Evolutionary conservation across 23 tunicate genomes (phyloP).

Genomic region (Ciona savignyi): DNA sequence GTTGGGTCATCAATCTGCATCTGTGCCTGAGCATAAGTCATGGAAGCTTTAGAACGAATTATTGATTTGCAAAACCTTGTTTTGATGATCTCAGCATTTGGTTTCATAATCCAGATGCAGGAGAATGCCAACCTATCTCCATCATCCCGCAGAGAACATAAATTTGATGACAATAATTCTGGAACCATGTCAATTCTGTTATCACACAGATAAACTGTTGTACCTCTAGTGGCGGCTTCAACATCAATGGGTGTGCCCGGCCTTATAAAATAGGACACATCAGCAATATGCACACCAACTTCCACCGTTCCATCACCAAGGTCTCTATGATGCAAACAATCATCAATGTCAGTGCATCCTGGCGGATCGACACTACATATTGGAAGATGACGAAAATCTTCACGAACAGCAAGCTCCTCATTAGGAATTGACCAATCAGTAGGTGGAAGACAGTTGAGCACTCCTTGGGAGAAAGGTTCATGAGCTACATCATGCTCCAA

Average conservation of each 20-base stretch:
- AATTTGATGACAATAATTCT: constrained; percentile 83
- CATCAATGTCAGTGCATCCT: constrained; percentile 99
- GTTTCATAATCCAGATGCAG: constrained; percentile 88
- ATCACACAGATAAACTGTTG: constrained; percentile 94
- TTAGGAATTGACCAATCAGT: constrained; percentile 78
- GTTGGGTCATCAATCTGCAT: constrained; percentile 85
- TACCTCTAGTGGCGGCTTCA: constrained; percentile 82
- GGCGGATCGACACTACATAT: constrained; percentile 98
- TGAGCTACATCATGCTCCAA: constrained; percentile 97
- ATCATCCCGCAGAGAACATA: constrained; percentile 97
- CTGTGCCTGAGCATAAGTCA: constrained; percentile 98
- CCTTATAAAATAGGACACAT: constrained; percentile 89
- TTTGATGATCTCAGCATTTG: constrained; percentile 74
- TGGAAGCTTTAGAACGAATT: constrained; percentile 78
- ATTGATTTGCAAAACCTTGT: constrained; percentile 82
- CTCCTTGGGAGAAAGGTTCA: constrained; percentile 97
- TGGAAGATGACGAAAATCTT: constrained; percentile 70
- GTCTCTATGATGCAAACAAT: constrained; percentile 74
- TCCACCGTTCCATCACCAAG: constrained; percentile 53
- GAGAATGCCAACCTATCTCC: constrained; percentile 99
- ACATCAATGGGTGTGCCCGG: constrained; percentile 80
- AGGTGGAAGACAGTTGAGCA: constrained; percentile 85
- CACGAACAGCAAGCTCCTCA: constrained; percentile 45
- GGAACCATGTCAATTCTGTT: constrained; percentile 99
- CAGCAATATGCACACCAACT: constrained; percentile 99